These are phyloP conservation scores for Chromoteleia sp. DNA, from an alignment of 2,888 invertebrate genomes.

Conservation along the genomic window DNA sequence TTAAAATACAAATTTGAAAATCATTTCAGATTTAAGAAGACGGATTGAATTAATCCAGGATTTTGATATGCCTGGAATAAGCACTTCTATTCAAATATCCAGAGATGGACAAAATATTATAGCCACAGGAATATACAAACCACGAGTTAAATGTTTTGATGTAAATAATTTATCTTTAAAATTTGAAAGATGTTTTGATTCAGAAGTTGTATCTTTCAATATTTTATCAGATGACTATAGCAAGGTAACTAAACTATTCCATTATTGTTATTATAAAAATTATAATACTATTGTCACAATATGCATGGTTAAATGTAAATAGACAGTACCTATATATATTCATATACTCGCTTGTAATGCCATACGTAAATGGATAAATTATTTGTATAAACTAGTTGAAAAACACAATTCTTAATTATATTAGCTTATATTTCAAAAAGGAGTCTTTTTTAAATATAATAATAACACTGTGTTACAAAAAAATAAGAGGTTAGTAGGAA, in stretches of 20 bases:
- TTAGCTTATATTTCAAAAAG: too few species aligned
- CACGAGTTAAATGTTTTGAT: constrained; percentile 97
- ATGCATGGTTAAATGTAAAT: too few species aligned
- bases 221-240: constrained; percentile 97
- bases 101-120: constrained; percentile 96
- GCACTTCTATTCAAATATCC: constrained; percentile 93
- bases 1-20: too few species aligned
- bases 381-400: too few species aligned
- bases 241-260: constrained; percentile 89
- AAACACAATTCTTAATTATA: too few species aligned
- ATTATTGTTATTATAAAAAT: background rate
- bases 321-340: too few species aligned
- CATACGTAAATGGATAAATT: too few species aligned
- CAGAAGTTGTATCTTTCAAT: constrained; percentile 97
- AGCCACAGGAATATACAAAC: constrained; percentile 98
- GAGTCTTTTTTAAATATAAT: too few species aligned
- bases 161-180: constrained; percentile 97
- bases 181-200: constrained; percentile 98
- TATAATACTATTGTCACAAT: too few species aligned
- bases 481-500: too few species aligned
- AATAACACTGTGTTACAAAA: too few species aligned
- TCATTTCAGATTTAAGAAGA: constrained; percentile 90
- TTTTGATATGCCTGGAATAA: constrained; percentile 99
- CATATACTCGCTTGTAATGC: too few species aligned
- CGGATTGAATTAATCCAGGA: constrained; percentile 99